phyloP scores from a whole-genome alignment of 2,888 invertebrate genomes.

The Gerris lacustris region DNA sequence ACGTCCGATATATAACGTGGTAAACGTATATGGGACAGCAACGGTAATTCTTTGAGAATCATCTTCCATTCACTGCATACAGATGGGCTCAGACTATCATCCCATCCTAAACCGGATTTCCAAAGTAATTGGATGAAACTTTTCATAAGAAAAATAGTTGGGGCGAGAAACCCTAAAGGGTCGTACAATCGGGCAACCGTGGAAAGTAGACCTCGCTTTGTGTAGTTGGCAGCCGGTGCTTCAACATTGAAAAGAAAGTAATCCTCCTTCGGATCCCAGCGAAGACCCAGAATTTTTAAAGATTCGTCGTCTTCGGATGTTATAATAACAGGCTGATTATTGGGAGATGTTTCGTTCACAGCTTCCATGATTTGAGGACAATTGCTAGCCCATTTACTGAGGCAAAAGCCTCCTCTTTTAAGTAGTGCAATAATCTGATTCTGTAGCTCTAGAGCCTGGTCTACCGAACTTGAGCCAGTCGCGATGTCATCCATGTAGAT shows the following conservation, averaged over 20 bases:
- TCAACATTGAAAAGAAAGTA: background rate
- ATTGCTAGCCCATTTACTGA: background rate
- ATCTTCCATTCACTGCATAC: too few species aligned
- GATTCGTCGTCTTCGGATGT: background rate
- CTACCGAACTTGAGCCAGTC: background rate
- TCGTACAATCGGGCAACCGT: background rate
- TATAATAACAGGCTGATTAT: background rate
- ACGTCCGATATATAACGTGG: background rate
- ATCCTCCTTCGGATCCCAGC: background rate
- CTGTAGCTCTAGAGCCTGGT: background rate
- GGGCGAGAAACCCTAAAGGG: background rate
- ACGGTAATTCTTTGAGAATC: too few species aligned
- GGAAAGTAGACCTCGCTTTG: background rate
- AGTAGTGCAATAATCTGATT: background rate
- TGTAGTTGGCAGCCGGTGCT: background rate
- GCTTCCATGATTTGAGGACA: background rate
- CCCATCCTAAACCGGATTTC: background rate
- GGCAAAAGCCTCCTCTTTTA: background rate
- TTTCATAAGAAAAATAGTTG: background rate
- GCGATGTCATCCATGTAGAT: background rate
- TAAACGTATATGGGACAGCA: background rate
- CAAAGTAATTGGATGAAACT: background rate
- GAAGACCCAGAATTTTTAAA: background rate
- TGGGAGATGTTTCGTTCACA: background rate
- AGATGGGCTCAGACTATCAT: background rate